Base-by-base conservation (phyloP, 2,888 invertebrate species). In the Sepiola atlantica region DNA sequence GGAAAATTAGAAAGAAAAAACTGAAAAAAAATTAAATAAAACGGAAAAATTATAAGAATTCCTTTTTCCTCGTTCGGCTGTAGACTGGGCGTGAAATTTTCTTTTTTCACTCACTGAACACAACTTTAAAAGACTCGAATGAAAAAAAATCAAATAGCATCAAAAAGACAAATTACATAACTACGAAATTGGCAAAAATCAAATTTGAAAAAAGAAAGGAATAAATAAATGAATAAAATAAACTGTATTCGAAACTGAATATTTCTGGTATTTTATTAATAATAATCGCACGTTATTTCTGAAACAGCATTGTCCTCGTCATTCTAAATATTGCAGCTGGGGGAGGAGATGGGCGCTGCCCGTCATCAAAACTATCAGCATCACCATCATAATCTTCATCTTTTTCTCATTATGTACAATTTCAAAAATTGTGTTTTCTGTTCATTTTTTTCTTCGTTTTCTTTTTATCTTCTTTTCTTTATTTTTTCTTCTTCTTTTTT, bases 181-280 rank as follows among this genome's bases (percentile, higher is more conserved):
- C 77, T 77, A 77, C 77, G 32, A 77, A 77, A 77, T 77, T 77
- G 32, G 32, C n/a, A n/a, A 77, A 77, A 77, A 77, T 77, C n/a
- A 45, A 77, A 77, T 77, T 32, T 16, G 45, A 77, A 77, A 57
- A 24, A 57, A 77, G n/a, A 77, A 45, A 45, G 8, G 45, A 45
- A n/a, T 14, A n/a, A 77, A 77, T n/a, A 77, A 77, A n/a, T n/a
- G 77, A 77, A 77, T 77, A n/a, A 77, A 77, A 45, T 45, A 45
- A 61, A 77, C n/a, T 16, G 32, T n/a, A 32, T 77, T 77, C 32
- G 16, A 77, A n/a, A 77, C 77, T 77, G 77, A 77, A 77, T 77
- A 77, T n/a, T 77, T 77, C n/a, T 77, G n/a, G n/a, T 32, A 77
- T 77, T 77, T 77, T 77, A 77, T 77, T 77, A 77, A 77, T 32